Base-by-base conservation (phyloP, 2,797 vertebrate species). In the Choloepus didactylus region DNA sequence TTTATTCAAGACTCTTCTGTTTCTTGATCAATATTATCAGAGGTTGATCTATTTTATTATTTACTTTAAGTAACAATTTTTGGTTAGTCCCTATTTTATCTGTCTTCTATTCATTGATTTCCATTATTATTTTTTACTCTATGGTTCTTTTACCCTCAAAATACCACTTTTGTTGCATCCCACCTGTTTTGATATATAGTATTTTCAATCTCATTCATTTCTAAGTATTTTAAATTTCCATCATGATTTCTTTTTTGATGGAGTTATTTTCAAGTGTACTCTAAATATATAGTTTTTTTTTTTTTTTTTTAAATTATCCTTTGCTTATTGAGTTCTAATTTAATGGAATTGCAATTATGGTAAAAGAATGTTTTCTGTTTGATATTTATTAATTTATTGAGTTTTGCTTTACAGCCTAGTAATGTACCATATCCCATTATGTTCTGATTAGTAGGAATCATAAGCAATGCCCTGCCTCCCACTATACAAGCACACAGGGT, bases 201-300 rank as follows among this genome's bases (percentile, higher is more conserved):
- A 56, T 56, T 91, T 87, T 93, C 29, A 73, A 69, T 82, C 12
- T 82, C 11, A 51, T 64, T 18, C 6, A 29, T 35, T 85, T 91
- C 21, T 44, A 82, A 76, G 29, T 60, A 83, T 62, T 88, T 76
- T 14, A 18, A 76, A 29, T 83, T 87, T 73, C 27, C 9, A 27
- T 80, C 27, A 46, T 56, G 10, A 27, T 80, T 95, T 92, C n/a
- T 91, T 89, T 62, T 77, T 54, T 80, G 12, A 79, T 18, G 67
- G 66, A 87, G 19, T 73, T 23, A 66, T 69, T 81, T 46, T 82
- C 25, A 70, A 29, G 76, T 54, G 56, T 10, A 72, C 18, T 56
- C 18, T 56, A 56, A 56, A 56, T 56, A 19, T 56, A 49, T 49
- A 49, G 5, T 56, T 19, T 54, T 9, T 54, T 15, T 56, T 49